Percentiles rank a stretch among this genome's conserved stretches.
phyloP scores from a whole-genome alignment of 2,797 vertebrate species.

The Stomatorhinus walkeri region DNA sequence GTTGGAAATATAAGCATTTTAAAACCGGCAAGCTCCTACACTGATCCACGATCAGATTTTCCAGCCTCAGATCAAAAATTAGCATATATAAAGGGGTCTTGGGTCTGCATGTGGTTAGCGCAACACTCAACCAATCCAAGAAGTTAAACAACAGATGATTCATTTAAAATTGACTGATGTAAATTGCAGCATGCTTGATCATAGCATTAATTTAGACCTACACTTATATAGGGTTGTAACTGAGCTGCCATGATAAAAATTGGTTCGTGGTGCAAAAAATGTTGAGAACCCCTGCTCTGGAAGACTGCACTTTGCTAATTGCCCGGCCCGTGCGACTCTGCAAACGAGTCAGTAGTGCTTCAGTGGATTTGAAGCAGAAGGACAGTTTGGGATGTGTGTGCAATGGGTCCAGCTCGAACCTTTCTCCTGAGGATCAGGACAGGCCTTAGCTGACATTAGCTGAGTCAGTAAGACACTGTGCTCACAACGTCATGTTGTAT shows the following conservation, averaged over 20 bases:
- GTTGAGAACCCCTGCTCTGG: background rate
- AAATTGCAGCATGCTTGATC: background rate
- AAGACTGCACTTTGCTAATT: background rate
- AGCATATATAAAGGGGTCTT: background rate
- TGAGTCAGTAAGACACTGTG: background rate
- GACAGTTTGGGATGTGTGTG: background rate
- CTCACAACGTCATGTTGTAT: background rate
- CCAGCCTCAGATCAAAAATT: background rate
- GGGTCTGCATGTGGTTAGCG: background rate
- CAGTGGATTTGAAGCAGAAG: background rate
- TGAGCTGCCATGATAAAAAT: background rate
- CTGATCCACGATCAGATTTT: background rate
- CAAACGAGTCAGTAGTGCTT: background rate
- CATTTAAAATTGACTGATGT: background rate
- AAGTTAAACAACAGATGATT: background rate
- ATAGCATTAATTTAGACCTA: background rate
- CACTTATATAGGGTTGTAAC: background rate
- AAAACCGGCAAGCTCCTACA: background rate
- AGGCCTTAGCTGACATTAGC: background rate
- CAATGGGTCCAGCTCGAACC: background rate
- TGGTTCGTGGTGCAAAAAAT: background rate
- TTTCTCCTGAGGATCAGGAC: background rate
- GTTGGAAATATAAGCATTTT: background rate
- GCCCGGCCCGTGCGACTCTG: background rate
- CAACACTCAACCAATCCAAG: background rate